These are phyloP conservation scores for Grallaria varia DNA, from an alignment of 2,113 vertebrate genomes.

Conservation along the genomic window DNA sequence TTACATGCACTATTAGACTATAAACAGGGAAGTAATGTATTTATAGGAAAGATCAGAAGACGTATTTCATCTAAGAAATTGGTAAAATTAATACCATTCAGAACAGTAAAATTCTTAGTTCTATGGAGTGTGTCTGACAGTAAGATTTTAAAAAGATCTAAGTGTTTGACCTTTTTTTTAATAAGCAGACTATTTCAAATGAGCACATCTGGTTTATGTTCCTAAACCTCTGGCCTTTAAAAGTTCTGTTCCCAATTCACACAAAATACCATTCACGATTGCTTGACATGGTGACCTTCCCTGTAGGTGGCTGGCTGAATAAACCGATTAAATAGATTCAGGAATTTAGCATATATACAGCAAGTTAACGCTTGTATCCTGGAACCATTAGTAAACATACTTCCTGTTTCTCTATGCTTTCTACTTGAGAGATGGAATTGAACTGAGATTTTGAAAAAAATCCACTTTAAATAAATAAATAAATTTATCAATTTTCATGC, in stretches of 20 bases:
- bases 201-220: constrained; percentile 82
- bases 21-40: not conserved
- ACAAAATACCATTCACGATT: constrained; percentile 76
- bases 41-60: constrained; percentile 31
- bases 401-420: not conserved
- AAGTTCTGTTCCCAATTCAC: constrained; percentile 74
- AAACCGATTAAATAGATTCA: constrained; percentile 68
- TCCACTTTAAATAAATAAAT: not conserved
- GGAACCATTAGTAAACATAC: constrained; percentile 19
- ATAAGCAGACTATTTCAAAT: constrained; percentile 74
- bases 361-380: constrained; percentile 61
- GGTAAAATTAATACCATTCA: not conserved
- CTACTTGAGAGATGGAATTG: not conserved
- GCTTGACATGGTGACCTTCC: constrained; percentile 74
- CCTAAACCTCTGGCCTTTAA: constrained; percentile 75
- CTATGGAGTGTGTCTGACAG: constrained; percentile 61
- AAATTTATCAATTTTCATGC: not conserved
- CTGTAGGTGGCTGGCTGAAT: constrained; percentile 69
- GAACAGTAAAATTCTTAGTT: constrained; percentile 59
- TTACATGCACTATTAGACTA: not conserved
- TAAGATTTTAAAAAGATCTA: constrained; percentile 74
- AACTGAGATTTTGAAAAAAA: not conserved
- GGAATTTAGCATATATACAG: constrained; percentile 59
- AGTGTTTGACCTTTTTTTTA: constrained; percentile 71
- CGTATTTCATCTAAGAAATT: constrained; percentile 3